Conservation (phyloP, 2,797 vertebrate genomes). For the Aythya fuligula region DNA sequence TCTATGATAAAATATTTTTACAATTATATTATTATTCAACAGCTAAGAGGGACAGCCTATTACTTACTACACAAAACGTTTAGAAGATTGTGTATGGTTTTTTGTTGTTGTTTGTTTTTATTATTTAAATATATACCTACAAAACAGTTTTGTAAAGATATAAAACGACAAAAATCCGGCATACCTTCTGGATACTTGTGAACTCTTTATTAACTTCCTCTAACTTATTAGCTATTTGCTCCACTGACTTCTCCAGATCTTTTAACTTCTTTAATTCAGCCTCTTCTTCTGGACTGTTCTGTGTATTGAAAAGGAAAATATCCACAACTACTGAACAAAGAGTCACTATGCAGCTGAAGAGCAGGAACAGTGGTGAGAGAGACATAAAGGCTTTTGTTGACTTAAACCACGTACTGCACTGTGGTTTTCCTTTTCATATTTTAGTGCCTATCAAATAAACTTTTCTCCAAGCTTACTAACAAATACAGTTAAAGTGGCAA, state of each 20-base stretch:
- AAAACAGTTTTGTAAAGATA: not conserved
- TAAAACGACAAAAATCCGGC: constrained; percentile 8
- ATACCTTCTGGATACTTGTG: constrained; percentile 93
- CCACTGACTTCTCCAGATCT: constrained; percentile 93
- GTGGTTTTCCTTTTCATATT: not conserved
- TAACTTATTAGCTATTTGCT: constrained; percentile 90
- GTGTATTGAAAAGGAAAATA: constrained; percentile 67
- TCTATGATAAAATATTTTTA: too few relatives aligned
- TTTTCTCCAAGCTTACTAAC: not conserved
- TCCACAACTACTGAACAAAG: constrained; percentile 11
- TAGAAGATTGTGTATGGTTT: too few relatives aligned
- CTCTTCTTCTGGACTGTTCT: constrained; percentile 97
- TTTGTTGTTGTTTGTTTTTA: not conserved
- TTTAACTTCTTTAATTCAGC: constrained; percentile 93
- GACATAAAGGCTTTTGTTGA: not conserved
- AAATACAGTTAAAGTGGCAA: not conserved
- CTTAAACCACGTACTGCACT: not conserved
- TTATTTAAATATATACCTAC: not conserved
- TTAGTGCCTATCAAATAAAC: not conserved
- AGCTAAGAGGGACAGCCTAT: not conserved
- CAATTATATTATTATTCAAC: too few relatives aligned
- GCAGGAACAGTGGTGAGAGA: not conserved
- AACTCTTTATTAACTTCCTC: constrained; percentile 92
- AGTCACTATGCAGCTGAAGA: not conserved
- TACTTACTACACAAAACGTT: not conserved